A percentile compares a stretch with the other conserved stretches of the same genome.
phyloP scores from a whole-genome alignment of 2,888 invertebrate genomes.

The Tryphoninae sp. region DNA sequence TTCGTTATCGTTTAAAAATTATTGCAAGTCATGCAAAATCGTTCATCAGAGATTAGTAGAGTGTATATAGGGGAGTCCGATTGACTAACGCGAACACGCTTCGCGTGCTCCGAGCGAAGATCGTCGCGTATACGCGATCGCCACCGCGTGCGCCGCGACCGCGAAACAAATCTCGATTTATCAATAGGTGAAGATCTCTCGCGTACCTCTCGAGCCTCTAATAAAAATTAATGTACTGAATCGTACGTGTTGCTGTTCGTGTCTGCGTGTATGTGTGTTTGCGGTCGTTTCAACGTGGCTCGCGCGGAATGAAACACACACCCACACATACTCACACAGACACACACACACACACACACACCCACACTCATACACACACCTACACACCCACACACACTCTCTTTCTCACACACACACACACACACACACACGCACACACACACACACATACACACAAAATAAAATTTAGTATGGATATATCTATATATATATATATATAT shows the following conservation, averaged over 20 bases:
- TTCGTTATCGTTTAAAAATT: not conserved
- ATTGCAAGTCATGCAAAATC: not conserved
- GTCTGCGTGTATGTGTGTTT: conserved; percentile 24
- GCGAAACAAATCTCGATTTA: conserved; percentile 59
- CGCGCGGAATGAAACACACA: conserved; percentile 20
- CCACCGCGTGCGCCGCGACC: conserved; percentile 34
- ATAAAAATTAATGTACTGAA: conserved; percentile 49
- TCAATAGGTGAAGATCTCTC: conserved; percentile 54
- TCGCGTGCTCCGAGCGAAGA: not conserved
- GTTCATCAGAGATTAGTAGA: not conserved
- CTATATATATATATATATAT: conserved; percentile 4
- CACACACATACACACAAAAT: not conserved
- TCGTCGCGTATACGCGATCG: conserved; percentile 29
- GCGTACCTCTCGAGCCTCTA: conserved; percentile 20
- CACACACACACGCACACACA: conserved; percentile 8
- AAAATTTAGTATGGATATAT: conserved; percentile 2
- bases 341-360: conserved; percentile 1
- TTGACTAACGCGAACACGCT: not conserved
- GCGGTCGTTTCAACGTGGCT: conserved; percentile 38
- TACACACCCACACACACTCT: not conserved
- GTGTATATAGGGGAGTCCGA: not conserved
- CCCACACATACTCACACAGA: not conserved
- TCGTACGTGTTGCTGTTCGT: not conserved
- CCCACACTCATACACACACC: conserved; percentile 6
- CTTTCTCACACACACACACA: not conserved